Evolutionary conservation across 2,888 invertebrate genomes (phyloP), one percentile per base, ranked within the genome.

Genomic region (Thelaira solivaga): DNA sequence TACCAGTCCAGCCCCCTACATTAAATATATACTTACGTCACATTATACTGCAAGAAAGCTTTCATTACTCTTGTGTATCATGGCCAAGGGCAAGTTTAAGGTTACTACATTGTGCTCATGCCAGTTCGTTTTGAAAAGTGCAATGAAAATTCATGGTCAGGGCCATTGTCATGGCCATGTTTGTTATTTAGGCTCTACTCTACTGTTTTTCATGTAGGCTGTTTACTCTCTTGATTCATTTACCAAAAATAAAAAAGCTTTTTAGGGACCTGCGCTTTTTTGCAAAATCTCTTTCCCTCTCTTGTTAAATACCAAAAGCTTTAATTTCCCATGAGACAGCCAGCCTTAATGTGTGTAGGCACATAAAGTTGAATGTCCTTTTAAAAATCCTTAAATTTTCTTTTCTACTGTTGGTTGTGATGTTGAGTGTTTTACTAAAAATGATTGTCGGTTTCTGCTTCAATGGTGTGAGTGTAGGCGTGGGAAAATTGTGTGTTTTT

Each of bases 291-390:
- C 18, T 31, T 43, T 10, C 2, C 39, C 39, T 39, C 47, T 20
- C 18, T 47, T 13, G 6, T 13, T 41, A 1, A 2, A 4, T 34
- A 24, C 20, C 24, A 13, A 2, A 1, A 13, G n/a, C 2, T 31
- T 11, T 43, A 22, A 43, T 29, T 43, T 45, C 34, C 34, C 20
- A 31, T 1, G 43, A 22, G 29, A 22, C 43, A 4, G 29, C n/a
- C 29, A 36, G 13, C 29, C n/a, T 47, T 29, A 31, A 34, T 34
- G 2, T 74, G 67, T 74, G 65, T 73, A 80, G 76, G 80, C 80
- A n/a, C n/a, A 67, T 69, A 76, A 83, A 84, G 86, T 87, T 86
- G 84, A 86, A 87, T 86, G 87, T 83, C 87, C 86, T 86, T 83
- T 85, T 22, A 36, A 71, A 55, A 62, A 71, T 41, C 43, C 31